Evolutionary conservation across 2,797 vertebrate species (phyloP), one percentile per base, ranked within the genome.

Genomic region (Rhincodon typus): DNA sequence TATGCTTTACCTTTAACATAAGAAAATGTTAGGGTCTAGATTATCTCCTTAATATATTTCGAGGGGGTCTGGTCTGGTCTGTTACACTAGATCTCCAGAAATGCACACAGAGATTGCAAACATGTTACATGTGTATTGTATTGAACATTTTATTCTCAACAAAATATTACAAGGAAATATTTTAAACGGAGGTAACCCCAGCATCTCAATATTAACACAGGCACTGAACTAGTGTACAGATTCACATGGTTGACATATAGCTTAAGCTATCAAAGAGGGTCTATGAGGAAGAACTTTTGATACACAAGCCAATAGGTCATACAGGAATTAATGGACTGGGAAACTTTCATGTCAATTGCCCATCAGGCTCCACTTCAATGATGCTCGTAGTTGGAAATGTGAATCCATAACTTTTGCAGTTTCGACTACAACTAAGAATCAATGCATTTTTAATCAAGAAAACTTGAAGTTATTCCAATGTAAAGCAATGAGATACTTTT

Each of bases 401-500:
- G 30, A 90, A 90, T 90, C n/a, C 34, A 53, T 66, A 66, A 62
- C 53, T 13, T 62, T 34, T 90, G n/a, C 53, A 17, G 30, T 62
- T 4, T 90, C 15, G 19, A 1, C 30, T 62, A 90, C 87, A 90
- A 62, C 34, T n/a, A 66, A 90, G 53, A 90, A 34, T 66, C 34
- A 90, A 90, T 62, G 57, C 30, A 77, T 77, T 57, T 88, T 88
- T 15, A 88, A 30, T 53, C 57, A 57, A 15, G 17, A 57, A 57
- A 88, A 15, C 25, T 77, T 77, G 27, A 88, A 53, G 50, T 57
- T 30, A 88, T 50, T 57, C 50, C 27, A 34, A 50, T 13, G 27
- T 34, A 27, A 88, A 88, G 86, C 86, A 88, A 57, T 50, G 53
- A 87, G 50, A 88, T 88, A 53, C 86, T 88, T 50, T 88, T 53